Base-by-base conservation (phyloP, 2,888 invertebrate species). In the Stenodema calcarata region DNA sequence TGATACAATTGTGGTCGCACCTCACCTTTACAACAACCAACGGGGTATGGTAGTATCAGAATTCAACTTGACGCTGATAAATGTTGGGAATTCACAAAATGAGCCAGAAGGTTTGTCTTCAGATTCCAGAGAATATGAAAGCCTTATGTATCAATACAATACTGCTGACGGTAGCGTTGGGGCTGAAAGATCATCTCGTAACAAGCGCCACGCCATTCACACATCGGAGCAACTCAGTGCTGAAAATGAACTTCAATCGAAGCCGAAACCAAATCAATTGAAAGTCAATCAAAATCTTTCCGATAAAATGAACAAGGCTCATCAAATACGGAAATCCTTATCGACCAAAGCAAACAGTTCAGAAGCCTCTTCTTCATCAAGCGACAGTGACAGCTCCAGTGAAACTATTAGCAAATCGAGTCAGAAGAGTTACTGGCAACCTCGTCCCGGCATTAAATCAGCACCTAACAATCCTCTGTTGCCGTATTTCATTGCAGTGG, bases 11-110 rank as follows among this genome's bases (percentile, higher is more conserved):
- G 89, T 90, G 9, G 90, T 91, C 50, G 90, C 90, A 88, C 92
- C 90, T 88, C 92, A 90, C 90, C 91, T 92, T 80, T 91, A 91
- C 89, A 93, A 94, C 54, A 91, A 93, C 70, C 92, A 94, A 88
- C 93, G 93, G 89, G 94, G 94, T 81, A 92, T 93, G 90, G 94
- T 95, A 27, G 91, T 92, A 89, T 94, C 94, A 90, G 91, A 92
- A 87, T 92, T 95, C 62, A 93, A 92, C 88, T 89, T 95, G 73
- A 92, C 92, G 42, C 91, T 92, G 50, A 83, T 88, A 23, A 88
- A 90, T 70, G 89, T 91, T 42, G 89, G 89, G 81, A 81, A 92
- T 86, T 91, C 88, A 69, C 91, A 91, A 89, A 90, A 90, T 16
- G 91, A 91, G 89, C 92, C 92, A 91, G 91, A 23, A 35, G 18